Evolutionary conservation across 2,113 vertebrate genomes (phyloP), one percentile per base, ranked within the genome.

Genomic region (Coturnix japonica): DNA sequence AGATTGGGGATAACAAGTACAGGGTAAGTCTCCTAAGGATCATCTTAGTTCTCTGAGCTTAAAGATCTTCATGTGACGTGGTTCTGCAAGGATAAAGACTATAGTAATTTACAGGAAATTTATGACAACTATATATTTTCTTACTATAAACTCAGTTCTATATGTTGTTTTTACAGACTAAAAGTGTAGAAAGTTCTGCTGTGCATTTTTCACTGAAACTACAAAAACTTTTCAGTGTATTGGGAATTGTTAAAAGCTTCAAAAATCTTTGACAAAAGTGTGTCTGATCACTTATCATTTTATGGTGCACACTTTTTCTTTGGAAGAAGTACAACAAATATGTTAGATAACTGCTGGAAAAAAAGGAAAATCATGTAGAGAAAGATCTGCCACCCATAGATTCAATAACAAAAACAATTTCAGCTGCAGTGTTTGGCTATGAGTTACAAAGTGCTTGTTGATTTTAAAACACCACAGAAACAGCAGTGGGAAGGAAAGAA

Each of bases 1-100:
- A 99, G 96, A 99, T 99, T 76, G 99, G 99, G 25, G 99, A 99
- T 89, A 99, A 99, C 98, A 99, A 99, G 90, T 99, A 99, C 96
- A 98, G 99, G 98, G 99, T 99, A 97, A 98, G 98, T 97, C 89
- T 93, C 64, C 54, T 46, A 76, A 88, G 43, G 13, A 67, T 7
- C 39, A 44, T 26, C 3, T 31, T 61, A 9, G 26, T 88, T 93
- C 47, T 83, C 93, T 67, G 57, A 73, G 46, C 49, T 66, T 59
- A 7, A 59, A 80, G 49, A 63, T 65, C 37, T 74, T 71, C 14
- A 8, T 64, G 8, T 47, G 46, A 69, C 4, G 4, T 43, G 54
- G 12, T 61, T 31, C 69, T 17, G 7, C 44, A 85, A 77, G 53
- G n/a, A 61, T 69, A 82, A 74, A 70, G 46, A 20, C 37, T 77